Conservation (phyloP, 2,113 vertebrate genomes). For the Typhlomys cinereus region DNA sequence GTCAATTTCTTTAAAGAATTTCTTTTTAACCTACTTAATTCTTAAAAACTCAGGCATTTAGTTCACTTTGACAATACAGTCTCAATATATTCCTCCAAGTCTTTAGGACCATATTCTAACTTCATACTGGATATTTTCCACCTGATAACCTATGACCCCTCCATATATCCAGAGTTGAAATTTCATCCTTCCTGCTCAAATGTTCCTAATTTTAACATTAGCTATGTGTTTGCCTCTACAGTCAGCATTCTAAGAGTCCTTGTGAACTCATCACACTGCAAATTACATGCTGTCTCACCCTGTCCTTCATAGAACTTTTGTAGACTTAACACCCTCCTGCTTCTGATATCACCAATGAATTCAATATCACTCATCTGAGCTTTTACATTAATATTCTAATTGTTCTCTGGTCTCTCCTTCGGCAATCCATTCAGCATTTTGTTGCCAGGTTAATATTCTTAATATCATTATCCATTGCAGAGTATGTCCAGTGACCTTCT, state of each 20-base stretch:
- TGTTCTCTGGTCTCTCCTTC: background rate
- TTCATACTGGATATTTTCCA: background rate
- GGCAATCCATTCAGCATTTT: background rate
- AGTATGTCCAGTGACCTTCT: conserved; percentile 17
- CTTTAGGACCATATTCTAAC: background rate
- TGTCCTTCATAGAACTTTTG: background rate
- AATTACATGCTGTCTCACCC: background rate
- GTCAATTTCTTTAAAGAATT: too few species aligned
- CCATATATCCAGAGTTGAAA: background rate
- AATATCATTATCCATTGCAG: conserved; percentile 8
- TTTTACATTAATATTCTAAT: conserved; percentile 44
- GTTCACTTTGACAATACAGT: background rate
- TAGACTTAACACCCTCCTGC: background rate
- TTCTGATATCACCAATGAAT: background rate
- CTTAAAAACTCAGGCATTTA: background rate
- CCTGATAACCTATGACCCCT: background rate
- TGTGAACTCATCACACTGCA: background rate
- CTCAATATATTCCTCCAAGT: background rate
- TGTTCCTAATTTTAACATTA: background rate
- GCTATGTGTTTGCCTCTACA: background rate
- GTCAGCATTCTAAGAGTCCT: background rate
- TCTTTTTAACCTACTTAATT: background rate
- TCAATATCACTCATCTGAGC: conserved; percentile 5
- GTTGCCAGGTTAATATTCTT: conserved; percentile 24
- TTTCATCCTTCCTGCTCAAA: background rate